Evolutionary conservation across 2,797 vertebrate genomes (phyloP).

Genomic region (Falco cherrug): DNA sequence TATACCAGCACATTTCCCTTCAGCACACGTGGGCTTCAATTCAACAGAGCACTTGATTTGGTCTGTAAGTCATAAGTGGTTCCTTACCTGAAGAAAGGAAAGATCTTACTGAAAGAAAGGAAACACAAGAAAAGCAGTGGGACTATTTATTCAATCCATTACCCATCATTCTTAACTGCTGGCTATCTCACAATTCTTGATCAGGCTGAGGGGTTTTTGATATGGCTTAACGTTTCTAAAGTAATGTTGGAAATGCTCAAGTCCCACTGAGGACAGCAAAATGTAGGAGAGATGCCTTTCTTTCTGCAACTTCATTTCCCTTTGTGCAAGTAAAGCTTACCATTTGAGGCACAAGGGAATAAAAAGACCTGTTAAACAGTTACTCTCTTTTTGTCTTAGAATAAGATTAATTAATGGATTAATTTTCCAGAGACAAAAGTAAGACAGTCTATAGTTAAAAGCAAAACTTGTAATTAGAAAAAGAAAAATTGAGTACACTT

Average conservation of each 20-base stretch:
- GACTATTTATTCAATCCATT: neutral
- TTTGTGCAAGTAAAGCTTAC: neutral
- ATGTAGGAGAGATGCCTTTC: neutral
- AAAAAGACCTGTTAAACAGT: neutral
- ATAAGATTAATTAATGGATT: neutral
- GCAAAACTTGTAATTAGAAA: neutral
- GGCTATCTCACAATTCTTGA: neutral
- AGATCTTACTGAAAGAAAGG: neutral
- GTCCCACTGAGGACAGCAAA: neutral
- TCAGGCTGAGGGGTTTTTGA: neutral
- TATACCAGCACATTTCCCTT: neutral
- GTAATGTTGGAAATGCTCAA: neutral
- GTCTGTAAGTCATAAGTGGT: neutral
- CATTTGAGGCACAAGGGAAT: neutral
- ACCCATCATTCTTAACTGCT: neutral
- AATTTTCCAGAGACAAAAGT: neutral
- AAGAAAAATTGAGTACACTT: neutral
- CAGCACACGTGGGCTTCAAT: neutral
- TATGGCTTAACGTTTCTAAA: constrained; percentile 18
- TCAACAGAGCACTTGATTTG: neutral
- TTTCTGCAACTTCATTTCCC: constrained; percentile 1
- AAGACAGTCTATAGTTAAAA: neutral
- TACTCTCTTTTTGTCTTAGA: neutral
- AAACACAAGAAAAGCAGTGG: neutral
- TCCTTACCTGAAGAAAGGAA: neutral